These are phyloP conservation scores for Anolis sagrei DNA, from an alignment of 2,113 vertebrate genomes.

Conservation along the genomic window DNA sequence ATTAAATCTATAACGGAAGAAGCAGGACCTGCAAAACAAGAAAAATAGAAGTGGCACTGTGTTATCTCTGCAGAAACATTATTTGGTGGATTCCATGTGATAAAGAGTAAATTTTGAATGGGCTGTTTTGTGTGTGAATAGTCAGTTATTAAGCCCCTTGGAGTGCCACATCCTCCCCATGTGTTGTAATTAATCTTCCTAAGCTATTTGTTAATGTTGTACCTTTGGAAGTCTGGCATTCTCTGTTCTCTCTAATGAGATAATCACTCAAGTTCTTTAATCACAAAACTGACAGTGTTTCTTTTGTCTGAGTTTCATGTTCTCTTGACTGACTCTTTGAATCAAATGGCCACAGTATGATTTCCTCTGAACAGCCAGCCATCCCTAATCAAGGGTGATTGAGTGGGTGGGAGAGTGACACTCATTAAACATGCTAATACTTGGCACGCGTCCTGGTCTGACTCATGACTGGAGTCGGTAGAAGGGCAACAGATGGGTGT, in stretches of 20 bases:
- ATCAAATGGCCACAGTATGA: neutral
- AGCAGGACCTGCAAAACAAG: neutral
- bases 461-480: constrained; percentile 2
- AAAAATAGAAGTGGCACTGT: neutral
- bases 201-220: constrained; percentile 14
- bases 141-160: neutral
- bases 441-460: constrained; percentile 1
- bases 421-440: constrained; percentile 17
- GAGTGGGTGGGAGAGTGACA: neutral
- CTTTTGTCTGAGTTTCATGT: constrained; percentile 2
- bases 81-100: neutral
- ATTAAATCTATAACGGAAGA: neutral
- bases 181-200: constrained; percentile 35
- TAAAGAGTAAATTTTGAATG: neutral
- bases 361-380: constrained; percentile 4
- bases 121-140: neutral
- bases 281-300: neutral
- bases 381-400: neutral
- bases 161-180: neutral
- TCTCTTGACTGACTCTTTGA: constrained; percentile 16
- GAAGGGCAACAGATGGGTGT: neutral
- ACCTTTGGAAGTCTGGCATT: neutral
- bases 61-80: neutral
- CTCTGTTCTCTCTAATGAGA: constrained; percentile 2
- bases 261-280: fast-evolving